phyloP scores from a whole-genome alignment of 2,113 vertebrate species.

The Panurus biarmicus region DNA sequence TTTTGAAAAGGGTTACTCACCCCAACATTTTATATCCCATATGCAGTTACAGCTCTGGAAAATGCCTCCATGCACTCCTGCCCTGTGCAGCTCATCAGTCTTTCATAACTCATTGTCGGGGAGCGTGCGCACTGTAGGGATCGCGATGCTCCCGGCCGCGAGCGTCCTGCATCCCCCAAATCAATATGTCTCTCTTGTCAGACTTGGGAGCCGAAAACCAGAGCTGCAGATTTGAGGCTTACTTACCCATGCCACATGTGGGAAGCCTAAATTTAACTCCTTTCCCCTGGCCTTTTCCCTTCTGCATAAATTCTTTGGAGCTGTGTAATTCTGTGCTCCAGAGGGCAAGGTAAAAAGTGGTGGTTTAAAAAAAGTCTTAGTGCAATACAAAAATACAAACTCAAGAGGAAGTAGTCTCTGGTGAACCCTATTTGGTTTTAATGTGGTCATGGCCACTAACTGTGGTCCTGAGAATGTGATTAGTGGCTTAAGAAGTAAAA shows the following conservation, averaged over 20 bases:
- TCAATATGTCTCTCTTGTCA: background rate
- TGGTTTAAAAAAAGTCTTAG: background rate
- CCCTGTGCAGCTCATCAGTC: background rate
- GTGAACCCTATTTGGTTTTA: background rate
- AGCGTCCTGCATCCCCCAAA: background rate
- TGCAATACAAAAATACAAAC: background rate
- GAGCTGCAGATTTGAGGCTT: background rate
- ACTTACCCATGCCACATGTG: background rate
- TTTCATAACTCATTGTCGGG: background rate
- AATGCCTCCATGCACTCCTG: background rate
- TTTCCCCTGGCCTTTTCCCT: background rate
- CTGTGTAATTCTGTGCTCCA: background rate
- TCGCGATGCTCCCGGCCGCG: fast-evolving
- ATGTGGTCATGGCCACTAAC: background rate
- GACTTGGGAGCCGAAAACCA: background rate
- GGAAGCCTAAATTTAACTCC: conserved; percentile 30
- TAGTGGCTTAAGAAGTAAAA: background rate
- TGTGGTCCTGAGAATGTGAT: conserved; percentile 3
- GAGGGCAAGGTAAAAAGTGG: background rate
- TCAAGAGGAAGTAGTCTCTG: background rate
- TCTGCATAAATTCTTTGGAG: background rate
- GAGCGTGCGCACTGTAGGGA: background rate
- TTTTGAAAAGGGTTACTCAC: background rate
- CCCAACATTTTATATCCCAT: background rate
- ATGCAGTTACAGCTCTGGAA: background rate